Conservation (phyloP, 2,113 vertebrate genomes). For the Hiodon tergisus region DNA sequence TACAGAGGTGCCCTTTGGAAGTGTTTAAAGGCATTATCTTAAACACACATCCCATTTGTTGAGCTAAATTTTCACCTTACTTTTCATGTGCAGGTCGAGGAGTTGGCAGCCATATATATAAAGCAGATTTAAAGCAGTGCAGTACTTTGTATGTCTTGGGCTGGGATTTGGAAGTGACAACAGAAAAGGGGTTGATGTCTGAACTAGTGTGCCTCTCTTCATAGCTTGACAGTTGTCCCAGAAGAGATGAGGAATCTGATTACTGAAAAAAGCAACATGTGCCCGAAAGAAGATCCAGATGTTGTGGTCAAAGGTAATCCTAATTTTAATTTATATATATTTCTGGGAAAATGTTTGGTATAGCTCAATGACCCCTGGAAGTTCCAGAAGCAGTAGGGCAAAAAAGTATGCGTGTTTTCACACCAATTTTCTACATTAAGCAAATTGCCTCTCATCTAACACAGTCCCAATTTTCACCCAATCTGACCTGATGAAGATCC, state of each 20-base stretch:
- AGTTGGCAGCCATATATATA: slow-evolving; percentile 51
- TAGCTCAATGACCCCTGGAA: no score
- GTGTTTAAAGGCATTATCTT: neutral
- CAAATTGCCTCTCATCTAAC: no score
- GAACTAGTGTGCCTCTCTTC: slow-evolving; percentile 30
- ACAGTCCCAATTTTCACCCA: no score
- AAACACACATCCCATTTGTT: slow-evolving; percentile 27
- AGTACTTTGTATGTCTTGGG: slow-evolving; percentile 37
- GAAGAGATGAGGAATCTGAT: slow-evolving; percentile 89
- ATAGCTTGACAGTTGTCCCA: slow-evolving; percentile 62
- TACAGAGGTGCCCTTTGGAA: neutral
- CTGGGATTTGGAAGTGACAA: slow-evolving; percentile 35
- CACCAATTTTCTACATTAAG: neutral
- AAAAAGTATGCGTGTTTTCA: neutral
- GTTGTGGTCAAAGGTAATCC: slow-evolving; percentile 81
- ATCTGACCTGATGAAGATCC: no score
- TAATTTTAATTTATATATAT: neutral
- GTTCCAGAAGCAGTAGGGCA: no score
- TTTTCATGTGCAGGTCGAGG: slow-evolving; percentile 62
- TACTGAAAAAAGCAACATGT: slow-evolving; percentile 70
- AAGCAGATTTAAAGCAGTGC: slow-evolving; percentile 51
- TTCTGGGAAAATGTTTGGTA: neutral
- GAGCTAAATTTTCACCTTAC: slow-evolving; percentile 56
- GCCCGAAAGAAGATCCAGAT: slow-evolving; percentile 73
- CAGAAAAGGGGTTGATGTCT: slow-evolving; percentile 37